Conservation (phyloP, 2,113 vertebrate species). For the Bujurquina vittata region DNA sequence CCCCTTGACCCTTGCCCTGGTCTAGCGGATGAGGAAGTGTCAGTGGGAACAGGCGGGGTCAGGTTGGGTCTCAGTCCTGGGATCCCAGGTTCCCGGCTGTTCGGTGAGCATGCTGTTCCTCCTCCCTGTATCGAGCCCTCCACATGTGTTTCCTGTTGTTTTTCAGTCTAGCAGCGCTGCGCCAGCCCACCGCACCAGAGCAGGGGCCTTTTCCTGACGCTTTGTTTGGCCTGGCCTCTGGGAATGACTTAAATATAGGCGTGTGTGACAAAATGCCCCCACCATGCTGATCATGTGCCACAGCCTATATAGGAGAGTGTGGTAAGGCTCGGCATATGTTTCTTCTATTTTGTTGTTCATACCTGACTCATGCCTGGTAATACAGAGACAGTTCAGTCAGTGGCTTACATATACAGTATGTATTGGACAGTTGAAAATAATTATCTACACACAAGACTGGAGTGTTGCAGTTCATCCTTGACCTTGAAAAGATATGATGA, state of each 20-base stretch:
- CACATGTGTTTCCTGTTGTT: conserved; percentile 97
- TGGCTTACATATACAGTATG: background rate
- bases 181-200: conserved; percentile 69
- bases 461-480: background rate
- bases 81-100: conserved; percentile 50
- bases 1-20: conserved; percentile 54
- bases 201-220: conserved; percentile 85
- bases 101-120: conserved; percentile 38
- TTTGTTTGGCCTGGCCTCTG: conserved; percentile 86
- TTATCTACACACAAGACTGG: background rate
- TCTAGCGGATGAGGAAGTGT: conserved; percentile 75
- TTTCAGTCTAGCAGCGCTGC: conserved; percentile 67
- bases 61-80: conserved; percentile 47
- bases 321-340: conserved; percentile 32
- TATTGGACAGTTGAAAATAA: background rate
- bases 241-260: conserved; percentile 85
- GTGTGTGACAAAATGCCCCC: conserved; percentile 45
- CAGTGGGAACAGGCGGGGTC: conserved; percentile 59
- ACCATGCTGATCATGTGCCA: conserved; percentile 47
- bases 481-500: background rate
- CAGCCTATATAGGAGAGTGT: conserved; percentile 52
- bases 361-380: background rate
- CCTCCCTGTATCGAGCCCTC: conserved; percentile 73
- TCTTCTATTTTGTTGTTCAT: background rate
- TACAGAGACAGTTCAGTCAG: background rate